Conservation (phyloP, 1,140 invertebrate species). For the Nebria ingens region DNA sequence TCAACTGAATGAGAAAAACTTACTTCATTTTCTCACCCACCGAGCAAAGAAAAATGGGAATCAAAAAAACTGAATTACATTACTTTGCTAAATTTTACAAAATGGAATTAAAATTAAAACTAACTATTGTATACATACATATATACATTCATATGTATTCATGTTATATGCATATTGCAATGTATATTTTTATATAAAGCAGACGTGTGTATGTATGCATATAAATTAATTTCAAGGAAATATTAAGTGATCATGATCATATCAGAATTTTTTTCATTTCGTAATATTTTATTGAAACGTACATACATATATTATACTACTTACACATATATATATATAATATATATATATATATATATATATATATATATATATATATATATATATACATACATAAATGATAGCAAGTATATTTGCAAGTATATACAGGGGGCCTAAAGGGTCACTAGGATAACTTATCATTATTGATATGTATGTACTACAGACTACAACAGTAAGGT, state of each 20-base stretch:
- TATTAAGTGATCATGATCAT: neutral
- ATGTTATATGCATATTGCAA: neutral
- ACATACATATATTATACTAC: too few relatives aligned
- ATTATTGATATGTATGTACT: neutral
- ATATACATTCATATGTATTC: neutral
- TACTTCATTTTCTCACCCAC: conserved; percentile 9
- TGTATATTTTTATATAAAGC: neutral
- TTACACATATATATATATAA: neutral
- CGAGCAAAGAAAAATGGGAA: conserved; percentile 4
- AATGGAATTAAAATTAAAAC: conserved; percentile 1
- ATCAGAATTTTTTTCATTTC: too few relatives aligned
- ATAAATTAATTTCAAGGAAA: neutral
- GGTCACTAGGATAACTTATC: neutral
- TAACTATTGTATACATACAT: neutral
- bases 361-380: neutral
- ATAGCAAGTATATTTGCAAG: neutral
- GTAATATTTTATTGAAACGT: too few relatives aligned
- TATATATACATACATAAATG: neutral
- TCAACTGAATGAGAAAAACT: conserved; percentile 5
- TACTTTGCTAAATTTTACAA: conserved; percentile 2
- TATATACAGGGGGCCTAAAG: neutral
- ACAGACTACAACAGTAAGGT: neutral
- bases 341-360: neutral
- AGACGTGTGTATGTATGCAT: neutral
- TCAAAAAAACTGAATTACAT: conserved; percentile 7